phyloP scores from a whole-genome alignment of 1,140 invertebrate species.

The Dendrolimus kikuchii region DNA sequence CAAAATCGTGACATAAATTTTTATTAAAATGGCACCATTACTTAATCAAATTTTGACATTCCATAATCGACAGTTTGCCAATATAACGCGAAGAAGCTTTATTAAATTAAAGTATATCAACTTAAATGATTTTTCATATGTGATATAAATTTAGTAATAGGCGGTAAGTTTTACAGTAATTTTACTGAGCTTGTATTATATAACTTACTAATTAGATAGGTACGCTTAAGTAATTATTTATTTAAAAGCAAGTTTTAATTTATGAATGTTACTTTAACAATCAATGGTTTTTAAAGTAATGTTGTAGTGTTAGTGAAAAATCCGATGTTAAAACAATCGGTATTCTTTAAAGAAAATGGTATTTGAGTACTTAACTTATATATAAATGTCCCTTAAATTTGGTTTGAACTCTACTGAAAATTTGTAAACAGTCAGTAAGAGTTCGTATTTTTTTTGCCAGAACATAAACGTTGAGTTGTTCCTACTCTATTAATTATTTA shows the following conservation, averaged over 20 bases:
- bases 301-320: conserved; percentile 30
- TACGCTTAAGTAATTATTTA: conserved; percentile 50
- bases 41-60: conserved; percentile 21
- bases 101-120: conserved; percentile 49
- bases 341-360: conserved; percentile 26
- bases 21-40: not conserved
- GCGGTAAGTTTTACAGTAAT: conserved; percentile 25
- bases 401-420: not conserved
- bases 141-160: conserved; percentile 57
- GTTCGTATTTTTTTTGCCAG: no score
- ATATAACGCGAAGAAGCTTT: conserved; percentile 38
- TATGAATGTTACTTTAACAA: conserved; percentile 37
- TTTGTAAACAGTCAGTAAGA: no score
- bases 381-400: not conserved
- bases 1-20: no score
- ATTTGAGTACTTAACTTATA: conserved; percentile 17
- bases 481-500: no score
- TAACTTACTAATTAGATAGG: conserved; percentile 25
- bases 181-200: conserved; percentile 28
- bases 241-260: conserved; percentile 40
- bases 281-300: conserved; percentile 32
- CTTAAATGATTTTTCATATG: conserved; percentile 62
- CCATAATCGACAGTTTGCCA: conserved; percentile 46
- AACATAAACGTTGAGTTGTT: no score
- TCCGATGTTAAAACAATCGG: conserved; percentile 32